Base-by-base conservation (phyloP, 2,797 vertebrate genomes). In the Triplophysa bombifrons region DNA sequence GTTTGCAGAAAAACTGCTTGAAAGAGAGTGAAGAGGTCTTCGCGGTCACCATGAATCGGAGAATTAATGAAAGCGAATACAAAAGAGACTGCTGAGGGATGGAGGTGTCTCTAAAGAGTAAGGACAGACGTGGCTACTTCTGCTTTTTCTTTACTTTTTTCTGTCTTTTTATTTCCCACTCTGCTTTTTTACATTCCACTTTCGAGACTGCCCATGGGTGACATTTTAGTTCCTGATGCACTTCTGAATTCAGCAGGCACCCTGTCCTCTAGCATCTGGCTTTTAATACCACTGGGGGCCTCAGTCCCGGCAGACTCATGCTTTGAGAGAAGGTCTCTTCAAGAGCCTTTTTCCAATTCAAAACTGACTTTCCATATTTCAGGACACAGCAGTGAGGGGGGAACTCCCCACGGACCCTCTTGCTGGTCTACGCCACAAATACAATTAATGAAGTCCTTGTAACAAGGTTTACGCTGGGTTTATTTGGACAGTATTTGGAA, bases 61-160 rank as follows among this genome's bases (percentile, higher is more conserved):
- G 80, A 83, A 79, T 81, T 74, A 83, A 76, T 83, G 58, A 84
- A 81, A 65, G 27, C 53, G 44, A 81, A 80, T 27, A 30, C 53
- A 72, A 25, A 74, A 60, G 56, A 72, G 67, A 17, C 63, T 25
- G 25, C 17, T 69, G 72, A 75, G 48, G 66, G 44, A 76, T 3
- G 10, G 34, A 38, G 60, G 70, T 17, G 20, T 19, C 25, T 70
- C 30, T 63, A n/a, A 65, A 38, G 60, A 65, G 16, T 17, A 78
- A 61, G 30, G 13, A 71, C 66, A 70, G 25, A 55, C 34, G 71
- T 22, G 48, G 7, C 65, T 38, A 41, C 51, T 60, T 67, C 27
- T 22, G 67, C 48, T 19, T 1, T 13, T 8, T 38, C 1, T 8
- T 20, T 68, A 19, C 10, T 34, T 16, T 14, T 44, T 9, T 30